Evolutionary conservation across 1,140 invertebrate species (phyloP).

Genomic region (Polyergus mexicanus): DNA sequence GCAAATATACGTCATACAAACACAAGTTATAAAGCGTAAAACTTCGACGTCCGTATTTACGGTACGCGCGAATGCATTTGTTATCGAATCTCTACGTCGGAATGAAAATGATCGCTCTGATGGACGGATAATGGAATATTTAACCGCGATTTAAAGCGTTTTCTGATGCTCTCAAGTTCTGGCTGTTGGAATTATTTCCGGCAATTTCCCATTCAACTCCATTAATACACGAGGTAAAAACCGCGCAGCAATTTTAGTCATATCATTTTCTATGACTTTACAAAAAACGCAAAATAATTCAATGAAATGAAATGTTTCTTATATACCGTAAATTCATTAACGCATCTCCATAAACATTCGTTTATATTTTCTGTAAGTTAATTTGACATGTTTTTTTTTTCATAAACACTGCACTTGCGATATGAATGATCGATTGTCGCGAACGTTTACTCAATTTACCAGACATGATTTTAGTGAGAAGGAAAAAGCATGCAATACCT

Average conservation of each 20-base stretch:
- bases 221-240: constrained; percentile 47
- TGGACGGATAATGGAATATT: constrained; percentile 59
- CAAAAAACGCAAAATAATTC: constrained; percentile 11
- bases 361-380: neutral
- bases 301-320: neutral
- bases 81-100: constrained; percentile 62
- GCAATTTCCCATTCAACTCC: constrained; percentile 48
- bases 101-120: constrained; percentile 68
- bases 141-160: constrained; percentile 65
- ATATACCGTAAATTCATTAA: neutral
- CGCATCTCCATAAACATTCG: neutral
- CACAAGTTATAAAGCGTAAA: constrained; percentile 47
- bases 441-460: constrained; percentile 3
- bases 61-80: constrained; percentile 51
- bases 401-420: neutral
- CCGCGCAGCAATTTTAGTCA: neutral
- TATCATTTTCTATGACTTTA: constrained; percentile 29
- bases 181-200: constrained; percentile 48
- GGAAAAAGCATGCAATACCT: constrained; percentile 67
- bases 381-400: neutral
- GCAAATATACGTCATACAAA: constrained; percentile 57
- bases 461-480: constrained; percentile 57
- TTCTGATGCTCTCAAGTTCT: constrained; percentile 30
- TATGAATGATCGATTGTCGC: constrained; percentile 67
- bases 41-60: constrained; percentile 52